Conservation (phyloP, 2,797 vertebrate species). For the Gila robusta region DNA sequence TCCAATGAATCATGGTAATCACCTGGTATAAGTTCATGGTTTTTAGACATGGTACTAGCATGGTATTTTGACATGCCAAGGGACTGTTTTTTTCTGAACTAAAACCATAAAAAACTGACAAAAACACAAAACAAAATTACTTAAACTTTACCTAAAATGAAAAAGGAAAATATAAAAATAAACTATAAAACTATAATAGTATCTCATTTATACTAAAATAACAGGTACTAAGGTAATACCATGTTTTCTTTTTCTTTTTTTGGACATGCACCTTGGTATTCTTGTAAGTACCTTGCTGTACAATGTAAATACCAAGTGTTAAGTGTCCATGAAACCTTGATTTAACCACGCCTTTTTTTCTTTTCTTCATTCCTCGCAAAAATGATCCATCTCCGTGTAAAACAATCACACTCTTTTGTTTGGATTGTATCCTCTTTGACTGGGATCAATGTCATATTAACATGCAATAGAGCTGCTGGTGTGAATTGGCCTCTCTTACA, state of each 20-base stretch:
- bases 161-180: not conserved
- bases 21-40: not conserved
- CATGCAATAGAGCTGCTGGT: conserved; percentile 52
- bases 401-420: conserved; percentile 39
- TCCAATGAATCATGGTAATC: not conserved
- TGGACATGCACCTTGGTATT: not conserved
- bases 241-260: not conserved
- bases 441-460: conserved; percentile 62
- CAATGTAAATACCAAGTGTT: not conserved
- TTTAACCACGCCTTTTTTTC: not conserved
- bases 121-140: not conserved
- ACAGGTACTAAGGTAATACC: not conserved
- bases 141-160: not conserved
- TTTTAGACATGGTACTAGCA: not conserved
- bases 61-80: not conserved
- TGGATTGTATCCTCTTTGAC: conserved; percentile 50
- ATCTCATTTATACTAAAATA: not conserved
- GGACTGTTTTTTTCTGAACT: not conserved
- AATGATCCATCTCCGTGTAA: conserved; percentile 34
- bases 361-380: conserved; percentile 6
- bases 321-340: not conserved
- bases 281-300: not conserved
- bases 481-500: conserved; percentile 52
- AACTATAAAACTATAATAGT: not conserved
- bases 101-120: not conserved